Evolutionary conservation across 2,113 vertebrate genomes (phyloP).

Genomic region (Ploceus nigricollis): DNA sequence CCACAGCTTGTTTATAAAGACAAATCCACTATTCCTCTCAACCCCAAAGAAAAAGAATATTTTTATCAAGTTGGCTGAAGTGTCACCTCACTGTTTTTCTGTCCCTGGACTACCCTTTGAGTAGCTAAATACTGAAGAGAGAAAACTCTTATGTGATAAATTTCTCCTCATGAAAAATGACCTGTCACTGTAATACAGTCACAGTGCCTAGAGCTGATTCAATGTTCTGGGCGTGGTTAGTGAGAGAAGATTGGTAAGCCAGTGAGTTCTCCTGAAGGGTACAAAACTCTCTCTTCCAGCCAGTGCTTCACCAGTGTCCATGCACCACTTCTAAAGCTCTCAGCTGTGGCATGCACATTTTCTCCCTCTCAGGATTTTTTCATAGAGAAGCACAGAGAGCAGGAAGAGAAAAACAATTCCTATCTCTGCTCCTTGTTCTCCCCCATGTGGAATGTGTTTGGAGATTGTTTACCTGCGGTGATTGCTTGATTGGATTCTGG

Average conservation of each 20-base stretch:
- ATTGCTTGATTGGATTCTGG: too few species aligned
- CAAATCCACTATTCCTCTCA: too few species aligned
- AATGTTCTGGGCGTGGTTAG: neutral
- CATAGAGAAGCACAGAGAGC: too few species aligned
- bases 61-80: neutral
- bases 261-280: neutral
- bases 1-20: too few species aligned
- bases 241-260: neutral
- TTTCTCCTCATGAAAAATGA: neutral
- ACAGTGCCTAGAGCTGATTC: neutral
- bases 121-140: neutral
- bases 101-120: neutral
- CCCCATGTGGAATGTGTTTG: too few species aligned
- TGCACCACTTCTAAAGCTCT: neutral
- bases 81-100: neutral
- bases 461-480: too few species aligned
- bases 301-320: neutral
- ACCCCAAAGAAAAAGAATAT: neutral
- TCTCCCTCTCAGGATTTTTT: too few species aligned
- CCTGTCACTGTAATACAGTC: neutral
- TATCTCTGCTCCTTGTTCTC: too few species aligned
- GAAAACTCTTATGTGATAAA: neutral
- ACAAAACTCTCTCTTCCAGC: neutral
- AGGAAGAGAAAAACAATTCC: too few species aligned
- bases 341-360: too few species aligned